Conservation (phyloP, 2,797 vertebrate genomes). For the Podarcis lilfordi region DNA sequence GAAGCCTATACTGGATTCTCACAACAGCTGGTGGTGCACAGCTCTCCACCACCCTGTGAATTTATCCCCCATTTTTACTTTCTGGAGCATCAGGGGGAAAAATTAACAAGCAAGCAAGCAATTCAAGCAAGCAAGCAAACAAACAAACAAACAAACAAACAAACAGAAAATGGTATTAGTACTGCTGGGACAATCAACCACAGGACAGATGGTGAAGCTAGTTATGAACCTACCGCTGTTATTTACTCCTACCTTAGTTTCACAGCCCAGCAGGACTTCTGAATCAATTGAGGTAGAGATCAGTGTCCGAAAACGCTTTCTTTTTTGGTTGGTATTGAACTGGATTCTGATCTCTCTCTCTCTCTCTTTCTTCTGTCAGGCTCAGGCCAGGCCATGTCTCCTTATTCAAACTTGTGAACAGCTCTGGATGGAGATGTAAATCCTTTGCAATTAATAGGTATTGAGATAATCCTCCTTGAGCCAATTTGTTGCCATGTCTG, state of each 20-base stretch:
- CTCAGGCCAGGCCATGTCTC: not conserved
- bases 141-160: not conserved
- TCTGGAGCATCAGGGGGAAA: not conserved
- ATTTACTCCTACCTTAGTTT: not conserved
- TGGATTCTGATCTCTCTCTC: not conserved
- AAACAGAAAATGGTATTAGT: not conserved
- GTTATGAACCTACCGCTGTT: not conserved
- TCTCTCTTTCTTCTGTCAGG: not conserved
- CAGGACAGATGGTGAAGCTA: not conserved
- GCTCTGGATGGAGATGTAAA: slow-evolving; percentile 11
- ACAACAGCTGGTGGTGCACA: not conserved
- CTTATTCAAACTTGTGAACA: not conserved
- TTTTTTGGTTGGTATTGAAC: not conserved
- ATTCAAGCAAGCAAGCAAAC: too few species aligned
- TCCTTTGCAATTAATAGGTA: slow-evolving; percentile 11
- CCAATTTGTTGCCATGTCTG: slow-evolving; percentile 9
- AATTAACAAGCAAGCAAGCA: not conserved
- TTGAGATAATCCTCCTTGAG: slow-evolving; percentile 7
- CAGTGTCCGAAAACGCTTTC: not conserved
- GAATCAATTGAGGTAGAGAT: not conserved
- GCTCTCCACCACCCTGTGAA: too few species aligned
- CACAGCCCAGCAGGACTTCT: not conserved
- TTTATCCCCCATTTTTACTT: not conserved
- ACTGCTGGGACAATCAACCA: not conserved
- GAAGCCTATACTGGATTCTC: not conserved